These are phyloP conservation scores for Homarus gammarus DNA, from an alignment of 2,888 invertebrate species.

Conservation along the genomic window DNA sequence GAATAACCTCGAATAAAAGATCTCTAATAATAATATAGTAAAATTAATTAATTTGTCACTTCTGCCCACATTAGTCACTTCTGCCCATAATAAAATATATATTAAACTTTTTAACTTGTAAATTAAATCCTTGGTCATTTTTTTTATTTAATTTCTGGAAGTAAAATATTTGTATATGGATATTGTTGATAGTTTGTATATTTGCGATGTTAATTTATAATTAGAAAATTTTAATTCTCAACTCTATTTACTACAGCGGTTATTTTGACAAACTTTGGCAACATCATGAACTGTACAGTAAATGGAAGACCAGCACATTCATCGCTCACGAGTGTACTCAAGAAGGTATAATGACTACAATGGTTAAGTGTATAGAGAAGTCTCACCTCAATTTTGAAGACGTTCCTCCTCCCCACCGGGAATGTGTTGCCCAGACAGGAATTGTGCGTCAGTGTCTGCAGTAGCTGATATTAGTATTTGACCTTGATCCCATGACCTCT, in stretches of 20 bases:
- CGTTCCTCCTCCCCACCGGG: neutral
- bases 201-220: neutral
- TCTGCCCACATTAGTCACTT: neutral
- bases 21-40: too few relatives aligned
- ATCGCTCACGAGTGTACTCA: neutral
- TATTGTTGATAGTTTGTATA: neutral
- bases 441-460: conserved; percentile 6
- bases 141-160: neutral
- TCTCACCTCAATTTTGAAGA: neutral
- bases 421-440: conserved; percentile 3
- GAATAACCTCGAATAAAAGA: too few relatives aligned
- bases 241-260: neutral
- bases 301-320: neutral
- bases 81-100: neutral
- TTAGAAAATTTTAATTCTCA: neutral
- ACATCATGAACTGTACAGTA: neutral
- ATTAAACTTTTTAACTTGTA: neutral
- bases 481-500: too few relatives aligned
- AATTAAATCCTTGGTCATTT: neutral
- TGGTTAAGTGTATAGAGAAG: neutral
- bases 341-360: neutral
- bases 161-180: too few relatives aligned
- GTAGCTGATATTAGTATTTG: neutral
- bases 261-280: neutral
- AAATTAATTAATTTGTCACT: neutral